phyloP scores from a whole-genome alignment of 1,140 invertebrate species.

The Meloidogyne hapla region DNA sequence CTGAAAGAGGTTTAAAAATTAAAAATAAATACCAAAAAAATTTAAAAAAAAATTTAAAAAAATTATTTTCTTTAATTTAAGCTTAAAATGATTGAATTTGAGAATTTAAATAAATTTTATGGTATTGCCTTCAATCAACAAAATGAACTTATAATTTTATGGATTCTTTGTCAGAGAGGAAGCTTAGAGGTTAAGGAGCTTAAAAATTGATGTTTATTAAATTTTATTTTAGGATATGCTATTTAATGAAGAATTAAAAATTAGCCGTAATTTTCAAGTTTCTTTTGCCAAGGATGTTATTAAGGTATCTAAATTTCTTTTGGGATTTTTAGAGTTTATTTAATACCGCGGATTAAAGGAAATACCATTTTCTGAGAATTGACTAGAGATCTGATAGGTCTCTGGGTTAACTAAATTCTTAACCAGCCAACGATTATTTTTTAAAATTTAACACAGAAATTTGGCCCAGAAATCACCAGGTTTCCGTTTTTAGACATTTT shows the following conservation, averaged over 20 bases:
- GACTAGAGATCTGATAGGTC: too few relatives aligned
- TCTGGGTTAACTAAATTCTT: too few relatives aligned
- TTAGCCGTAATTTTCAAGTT: constrained; percentile 63
- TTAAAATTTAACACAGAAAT: too few relatives aligned
- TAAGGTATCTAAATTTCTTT: constrained; percentile 50
- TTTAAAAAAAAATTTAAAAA: background rate
- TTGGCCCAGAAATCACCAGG: too few relatives aligned
- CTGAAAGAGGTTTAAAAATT: constrained; percentile 53
- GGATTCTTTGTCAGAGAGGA: constrained; percentile 59
- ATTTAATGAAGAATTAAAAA: constrained; percentile 63
- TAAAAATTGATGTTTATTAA: background rate
- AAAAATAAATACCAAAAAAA: too few relatives aligned
- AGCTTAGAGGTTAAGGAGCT: constrained; percentile 58
- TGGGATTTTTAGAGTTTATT: too few relatives aligned
- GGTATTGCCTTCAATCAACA: constrained; percentile 64
- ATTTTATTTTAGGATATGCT: constrained; percentile 57
- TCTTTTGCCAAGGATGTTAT: constrained; percentile 64
- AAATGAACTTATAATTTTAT: constrained; percentile 62
- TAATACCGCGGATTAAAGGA: too few relatives aligned
- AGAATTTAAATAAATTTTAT: constrained; percentile 64
- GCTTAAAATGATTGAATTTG: constrained; percentile 62
- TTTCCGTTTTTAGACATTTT: too few relatives aligned
- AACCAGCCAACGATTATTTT: too few relatives aligned
- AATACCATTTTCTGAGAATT: too few relatives aligned
- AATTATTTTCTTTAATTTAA: constrained; percentile 48